phyloP scores from a whole-genome alignment of 1,140 invertebrate genomes.

The Pogonus chalceus region DNA sequence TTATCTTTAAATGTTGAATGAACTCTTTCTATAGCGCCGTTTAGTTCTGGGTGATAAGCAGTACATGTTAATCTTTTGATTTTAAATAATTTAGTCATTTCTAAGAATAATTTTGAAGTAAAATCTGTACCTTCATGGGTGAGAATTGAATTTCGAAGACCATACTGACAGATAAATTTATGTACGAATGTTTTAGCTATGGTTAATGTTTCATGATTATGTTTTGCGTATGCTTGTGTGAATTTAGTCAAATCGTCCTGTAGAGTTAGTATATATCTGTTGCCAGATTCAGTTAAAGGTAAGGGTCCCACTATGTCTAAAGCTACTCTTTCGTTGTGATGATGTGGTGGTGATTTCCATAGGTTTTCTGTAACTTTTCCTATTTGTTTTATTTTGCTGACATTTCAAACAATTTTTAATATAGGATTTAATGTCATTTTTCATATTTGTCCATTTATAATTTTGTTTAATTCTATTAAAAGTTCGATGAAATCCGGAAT shows the following conservation, averaged over 20 bases:
- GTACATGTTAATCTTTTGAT: slow-evolving; percentile 21
- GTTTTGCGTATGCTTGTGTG: slow-evolving; percentile 24
- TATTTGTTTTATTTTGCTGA: slow-evolving; percentile 28
- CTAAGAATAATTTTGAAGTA: slow-evolving; percentile 24
- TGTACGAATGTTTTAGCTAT: slow-evolving; percentile 23
- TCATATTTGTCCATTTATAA: slow-evolving; percentile 27
- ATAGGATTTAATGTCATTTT: slow-evolving; percentile 23
- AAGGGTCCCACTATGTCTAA: slow-evolving; percentile 29
- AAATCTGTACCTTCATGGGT: slow-evolving; percentile 30
- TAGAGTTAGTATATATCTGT: slow-evolving; percentile 29
- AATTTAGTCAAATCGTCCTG: slow-evolving; percentile 35
- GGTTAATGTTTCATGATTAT: slow-evolving; percentile 29
- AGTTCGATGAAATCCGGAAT: slow-evolving; percentile 27
- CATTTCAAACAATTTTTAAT: slow-evolving; percentile 28
- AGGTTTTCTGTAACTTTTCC: slow-evolving; percentile 19
- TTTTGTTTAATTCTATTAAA: slow-evolving; percentile 23
- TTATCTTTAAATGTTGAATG: slow-evolving; percentile 34
- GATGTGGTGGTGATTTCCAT: slow-evolving; percentile 26
- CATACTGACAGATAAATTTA: slow-evolving; percentile 23
- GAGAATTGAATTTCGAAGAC: slow-evolving; percentile 19
- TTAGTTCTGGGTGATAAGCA: slow-evolving; percentile 27
- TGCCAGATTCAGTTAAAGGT: slow-evolving; percentile 18
- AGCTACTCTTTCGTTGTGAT: slow-evolving; percentile 17
- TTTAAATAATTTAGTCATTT: slow-evolving; percentile 24
- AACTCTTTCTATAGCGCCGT: slow-evolving; percentile 29